These are phyloP conservation scores for Exocentrus adspersus DNA, from an alignment of 2,888 invertebrate species.

Conservation along the genomic window DNA sequence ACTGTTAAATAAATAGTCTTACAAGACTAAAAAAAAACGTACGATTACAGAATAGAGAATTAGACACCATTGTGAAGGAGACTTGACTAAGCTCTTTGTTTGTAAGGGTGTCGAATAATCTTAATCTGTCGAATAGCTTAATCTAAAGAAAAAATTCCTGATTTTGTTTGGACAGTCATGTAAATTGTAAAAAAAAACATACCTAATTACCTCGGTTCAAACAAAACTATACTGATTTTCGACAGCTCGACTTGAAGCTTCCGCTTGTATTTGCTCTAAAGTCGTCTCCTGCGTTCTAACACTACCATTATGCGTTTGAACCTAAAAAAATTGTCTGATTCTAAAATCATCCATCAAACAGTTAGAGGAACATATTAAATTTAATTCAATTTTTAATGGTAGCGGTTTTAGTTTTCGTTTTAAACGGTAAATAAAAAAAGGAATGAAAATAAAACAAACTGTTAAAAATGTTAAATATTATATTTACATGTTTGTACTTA, in stretches of 20 bases:
- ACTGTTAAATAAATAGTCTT: too few species aligned
- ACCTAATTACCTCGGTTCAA: slow-evolving; percentile 53
- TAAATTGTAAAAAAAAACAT: slow-evolving; percentile 3
- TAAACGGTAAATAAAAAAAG: slow-evolving; percentile 32
- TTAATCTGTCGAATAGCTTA: background rate
- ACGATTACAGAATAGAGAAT: too few species aligned
- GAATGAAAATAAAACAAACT: slow-evolving; percentile 45
- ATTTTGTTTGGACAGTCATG: background rate
- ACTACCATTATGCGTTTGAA: slow-evolving; percentile 82
- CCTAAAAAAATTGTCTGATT: slow-evolving; percentile 63
- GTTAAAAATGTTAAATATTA: slow-evolving; percentile 43
- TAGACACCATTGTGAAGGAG: too few species aligned
- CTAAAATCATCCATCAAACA: slow-evolving; percentile 28
- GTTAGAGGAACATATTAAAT: slow-evolving; percentile 7
- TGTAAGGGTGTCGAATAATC: background rate
- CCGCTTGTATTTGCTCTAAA: slow-evolving; percentile 69
- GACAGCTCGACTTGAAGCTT: slow-evolving; percentile 72
- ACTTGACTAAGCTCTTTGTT: too few species aligned
- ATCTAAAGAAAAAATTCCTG: background rate
- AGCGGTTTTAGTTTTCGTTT: slow-evolving; percentile 3
- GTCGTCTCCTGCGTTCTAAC: slow-evolving; percentile 83
- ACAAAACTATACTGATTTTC: slow-evolving; percentile 88
- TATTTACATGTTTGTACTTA: slow-evolving; percentile 53
- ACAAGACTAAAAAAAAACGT: too few species aligned
- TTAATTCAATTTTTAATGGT: slow-evolving; percentile 15